These are phyloP conservation scores for Trachelipus rathkii DNA, from an alignment of 1,140 invertebrate species.

Conservation along the genomic window DNA sequence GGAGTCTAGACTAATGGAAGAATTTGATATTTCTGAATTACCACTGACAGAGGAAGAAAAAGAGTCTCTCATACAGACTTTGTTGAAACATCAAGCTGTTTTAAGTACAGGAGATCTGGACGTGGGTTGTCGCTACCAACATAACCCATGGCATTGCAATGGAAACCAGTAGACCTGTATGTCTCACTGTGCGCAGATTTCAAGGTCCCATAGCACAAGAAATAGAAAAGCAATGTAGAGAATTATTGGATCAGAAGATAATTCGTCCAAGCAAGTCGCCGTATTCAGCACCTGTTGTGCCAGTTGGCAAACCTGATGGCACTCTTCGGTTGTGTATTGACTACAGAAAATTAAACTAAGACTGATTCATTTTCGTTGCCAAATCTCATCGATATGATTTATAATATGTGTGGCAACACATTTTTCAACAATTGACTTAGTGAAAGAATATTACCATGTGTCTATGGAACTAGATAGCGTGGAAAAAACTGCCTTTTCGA, in stretches of 20 bases:
- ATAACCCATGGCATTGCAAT: too few species aligned
- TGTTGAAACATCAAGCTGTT: too few species aligned
- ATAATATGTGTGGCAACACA: not conserved
- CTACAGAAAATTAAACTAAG: constrained; percentile 4
- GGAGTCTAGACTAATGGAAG: too few species aligned
- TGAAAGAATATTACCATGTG: not conserved
- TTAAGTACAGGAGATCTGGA: too few species aligned
- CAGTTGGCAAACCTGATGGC: not conserved
- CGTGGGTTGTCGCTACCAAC: too few species aligned
- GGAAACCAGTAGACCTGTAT: too few species aligned
- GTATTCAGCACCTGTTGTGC: not conserved
- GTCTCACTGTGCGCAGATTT: too few species aligned
- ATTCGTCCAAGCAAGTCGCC: not conserved
- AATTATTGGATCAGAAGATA: not conserved
- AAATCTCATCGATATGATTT: constrained; percentile 10
- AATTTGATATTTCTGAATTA: too few species aligned
- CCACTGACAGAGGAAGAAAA: too few species aligned
- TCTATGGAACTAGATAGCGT: not conserved
- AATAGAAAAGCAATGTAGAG: not conserved
- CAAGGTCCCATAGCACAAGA: not conserved
- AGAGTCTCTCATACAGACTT: too few species aligned
- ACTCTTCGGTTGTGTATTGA: constrained; percentile 6
- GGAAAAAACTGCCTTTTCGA: not conserved
- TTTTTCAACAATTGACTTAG: not conserved
- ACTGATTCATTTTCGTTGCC: not conserved